Base-by-base conservation (phyloP, 2,888 invertebrate genomes). In the Griposia aprilina region DNA sequence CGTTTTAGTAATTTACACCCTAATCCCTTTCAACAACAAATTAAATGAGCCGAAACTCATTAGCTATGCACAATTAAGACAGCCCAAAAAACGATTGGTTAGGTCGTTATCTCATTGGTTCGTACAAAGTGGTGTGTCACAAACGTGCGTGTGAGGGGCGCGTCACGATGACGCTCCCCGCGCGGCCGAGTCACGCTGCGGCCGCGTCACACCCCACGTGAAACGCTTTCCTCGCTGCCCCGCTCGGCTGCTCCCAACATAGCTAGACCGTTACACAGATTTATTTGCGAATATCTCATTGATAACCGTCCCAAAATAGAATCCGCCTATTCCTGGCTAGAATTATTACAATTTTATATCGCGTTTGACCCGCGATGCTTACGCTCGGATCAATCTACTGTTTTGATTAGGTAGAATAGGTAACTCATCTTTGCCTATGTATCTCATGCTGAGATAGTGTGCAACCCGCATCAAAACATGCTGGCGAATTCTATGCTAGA, bases 121-220 rank as follows among this genome's bases (percentile, higher is more conserved):
- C 78, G 74, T 83, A 78, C 77, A 78, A 81, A 75, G 82, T 82
- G 79, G 77, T 76, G 82, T 83, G 80, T 76, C 84, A 87, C 74
- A 81, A 82, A 80, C 59, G 76, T 84, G 76, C 82, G 86, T 87
- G 71, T 77, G 85, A 88, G 88, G 89, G 88, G 89, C 88, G 86
- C 88, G 88, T 94, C 94, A 93, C 87, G 69, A 77, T 90, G 90
- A 86, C 90, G 90, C 74, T 73, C 79, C 85, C 84, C 79, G 77
- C 48, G 62, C 41, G 17, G 17, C 17, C 60, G 41, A 83, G 88
- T 84, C 78, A 83, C 74, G 57, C 63, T 84, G 90, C 85, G 89
- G 85, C 10, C 87, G 82, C 93, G 91, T 91, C 93, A 92, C 90
- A 68, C 86, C 84, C 80, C 80, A 83, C 90, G 89, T 87, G 85